These are phyloP conservation scores for Trichogramma dendrolimi DNA, from an alignment of 2,888 invertebrate genomes.

Conservation along the genomic window DNA sequence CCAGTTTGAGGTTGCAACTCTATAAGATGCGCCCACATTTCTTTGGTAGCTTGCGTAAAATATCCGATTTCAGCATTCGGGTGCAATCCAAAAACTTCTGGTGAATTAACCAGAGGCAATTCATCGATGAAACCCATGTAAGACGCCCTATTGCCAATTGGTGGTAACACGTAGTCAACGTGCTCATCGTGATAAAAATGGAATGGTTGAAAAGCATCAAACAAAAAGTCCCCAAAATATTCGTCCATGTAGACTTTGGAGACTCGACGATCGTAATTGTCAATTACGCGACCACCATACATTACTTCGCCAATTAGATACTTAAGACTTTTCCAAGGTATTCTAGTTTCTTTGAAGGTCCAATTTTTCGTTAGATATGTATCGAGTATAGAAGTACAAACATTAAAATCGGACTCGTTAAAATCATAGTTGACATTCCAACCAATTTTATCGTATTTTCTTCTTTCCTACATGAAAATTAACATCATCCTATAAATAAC, in stretches of 20 bases:
- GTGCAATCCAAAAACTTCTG: conserved; percentile 88
- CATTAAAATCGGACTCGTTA: conserved; percentile 87
- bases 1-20: conserved; percentile 88
- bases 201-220: conserved; percentile 86
- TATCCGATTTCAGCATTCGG: conserved; percentile 95
- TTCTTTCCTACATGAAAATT: conserved; percentile 63
- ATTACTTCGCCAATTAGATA: conserved; percentile 92
- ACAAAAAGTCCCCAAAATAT: conserved; percentile 90
- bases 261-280: conserved; percentile 83
- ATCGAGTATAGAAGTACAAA: conserved; percentile 79
- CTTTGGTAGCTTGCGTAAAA: conserved; percentile 80
- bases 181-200: conserved; percentile 75
- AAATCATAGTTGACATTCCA: conserved; percentile 95
- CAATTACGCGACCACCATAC: conserved; percentile 92
- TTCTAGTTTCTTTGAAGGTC: conserved; percentile 58
- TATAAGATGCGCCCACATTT: conserved; percentile 81
- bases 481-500: background rate
- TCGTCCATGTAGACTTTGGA: conserved; percentile 88
- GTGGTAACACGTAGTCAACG: conserved; percentile 77
- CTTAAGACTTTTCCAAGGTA: conserved; percentile 88
- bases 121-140: conserved; percentile 72
- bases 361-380: conserved; percentile 75
- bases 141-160: conserved; percentile 62
- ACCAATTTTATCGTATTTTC: conserved; percentile 90
- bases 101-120: conserved; percentile 78